Evolutionary conservation across 1,140 invertebrate genomes (phyloP).

Genomic region (Lucilia sericata): DNA sequence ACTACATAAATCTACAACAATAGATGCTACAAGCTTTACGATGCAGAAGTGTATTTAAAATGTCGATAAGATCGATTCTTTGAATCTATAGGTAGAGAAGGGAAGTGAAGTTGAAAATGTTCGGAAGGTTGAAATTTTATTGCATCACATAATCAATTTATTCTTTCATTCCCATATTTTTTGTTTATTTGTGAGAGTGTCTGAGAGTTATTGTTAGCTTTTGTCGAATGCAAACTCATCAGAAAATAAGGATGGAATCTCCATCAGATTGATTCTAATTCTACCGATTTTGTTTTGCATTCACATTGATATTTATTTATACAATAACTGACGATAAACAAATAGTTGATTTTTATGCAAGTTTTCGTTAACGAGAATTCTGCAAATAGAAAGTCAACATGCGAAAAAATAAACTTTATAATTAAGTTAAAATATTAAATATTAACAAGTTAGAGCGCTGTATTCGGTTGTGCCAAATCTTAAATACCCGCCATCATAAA

Average conservation of each 20-base stretch:
- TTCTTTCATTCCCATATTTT: not conserved
- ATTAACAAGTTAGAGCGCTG: no score
- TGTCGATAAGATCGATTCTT: constrained; percentile 11
- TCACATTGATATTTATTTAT: constrained; percentile 31
- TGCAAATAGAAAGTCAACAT: not conserved
- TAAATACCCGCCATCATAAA: no score
- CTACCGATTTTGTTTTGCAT: not conserved
- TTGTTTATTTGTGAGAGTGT: not conserved
- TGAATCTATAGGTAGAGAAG: not conserved
- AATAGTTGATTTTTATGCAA: constrained; percentile 34
- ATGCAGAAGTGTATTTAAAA: not conserved
- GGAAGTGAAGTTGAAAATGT: not conserved
- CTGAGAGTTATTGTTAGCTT: constrained; percentile 8
- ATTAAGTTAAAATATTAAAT: constrained; percentile 22
- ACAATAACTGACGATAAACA: constrained; percentile 40
- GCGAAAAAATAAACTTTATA: constrained; percentile 29
- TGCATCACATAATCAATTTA: constrained; percentile 36
- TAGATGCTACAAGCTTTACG: not conserved
- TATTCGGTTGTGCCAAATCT: no score
- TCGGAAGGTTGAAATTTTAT: constrained; percentile 29
- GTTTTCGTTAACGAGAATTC: constrained; percentile 35
- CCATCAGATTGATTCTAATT: not conserved
- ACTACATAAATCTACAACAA: no score
- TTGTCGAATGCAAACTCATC: constrained; percentile 32
- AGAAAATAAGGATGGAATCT: not conserved